These are phyloP conservation scores for Epinephelus cyanopodus DNA, from an alignment of 2,113 vertebrate genomes.

Conservation along the genomic window DNA sequence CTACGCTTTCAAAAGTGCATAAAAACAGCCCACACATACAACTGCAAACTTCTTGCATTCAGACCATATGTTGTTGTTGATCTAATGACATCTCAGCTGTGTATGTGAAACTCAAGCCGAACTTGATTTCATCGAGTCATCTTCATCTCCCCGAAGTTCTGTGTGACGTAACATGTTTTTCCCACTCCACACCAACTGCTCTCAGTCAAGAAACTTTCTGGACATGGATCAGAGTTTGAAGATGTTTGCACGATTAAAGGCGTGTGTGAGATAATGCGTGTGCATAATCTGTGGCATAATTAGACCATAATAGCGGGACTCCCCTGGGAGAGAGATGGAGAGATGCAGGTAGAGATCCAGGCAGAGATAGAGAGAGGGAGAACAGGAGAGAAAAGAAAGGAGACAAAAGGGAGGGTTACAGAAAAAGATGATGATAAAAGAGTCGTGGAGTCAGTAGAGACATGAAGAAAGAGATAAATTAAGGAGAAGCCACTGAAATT, in stretches of 20 bases:
- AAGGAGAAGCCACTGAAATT: not conserved
- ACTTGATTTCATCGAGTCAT: not conserved
- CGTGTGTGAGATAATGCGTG: conserved; percentile 20
- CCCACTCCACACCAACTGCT: not conserved
- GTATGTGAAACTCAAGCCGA: conserved; percentile 14
- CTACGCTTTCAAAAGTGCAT: not conserved
- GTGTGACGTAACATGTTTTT: not conserved
- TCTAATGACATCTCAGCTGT: conserved; percentile 31
- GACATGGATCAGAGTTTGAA: conserved; percentile 28
- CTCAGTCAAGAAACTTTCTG: conserved; percentile 43
- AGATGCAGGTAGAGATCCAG: conserved; percentile 25
- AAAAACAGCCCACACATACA: not conserved
- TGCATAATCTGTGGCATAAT: conserved; percentile 58
- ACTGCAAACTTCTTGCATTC: not conserved
- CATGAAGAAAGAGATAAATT: conserved; percentile 7
- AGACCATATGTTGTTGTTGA: conserved; percentile 36
- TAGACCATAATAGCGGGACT: conserved; percentile 60
- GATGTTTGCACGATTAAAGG: conserved; percentile 39
- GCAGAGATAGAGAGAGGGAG: not conserved
- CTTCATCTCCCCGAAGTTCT: conserved; percentile 10
- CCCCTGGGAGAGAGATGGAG: conserved; percentile 33
- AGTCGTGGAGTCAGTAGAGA: conserved; percentile 6
- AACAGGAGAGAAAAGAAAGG: not conserved
- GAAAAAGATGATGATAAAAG: not conserved
- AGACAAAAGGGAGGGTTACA: not conserved